Evolutionary conservation across 2,113 vertebrate genomes (phyloP).

Genomic region (Lethenteron camtschaticum): DNA sequence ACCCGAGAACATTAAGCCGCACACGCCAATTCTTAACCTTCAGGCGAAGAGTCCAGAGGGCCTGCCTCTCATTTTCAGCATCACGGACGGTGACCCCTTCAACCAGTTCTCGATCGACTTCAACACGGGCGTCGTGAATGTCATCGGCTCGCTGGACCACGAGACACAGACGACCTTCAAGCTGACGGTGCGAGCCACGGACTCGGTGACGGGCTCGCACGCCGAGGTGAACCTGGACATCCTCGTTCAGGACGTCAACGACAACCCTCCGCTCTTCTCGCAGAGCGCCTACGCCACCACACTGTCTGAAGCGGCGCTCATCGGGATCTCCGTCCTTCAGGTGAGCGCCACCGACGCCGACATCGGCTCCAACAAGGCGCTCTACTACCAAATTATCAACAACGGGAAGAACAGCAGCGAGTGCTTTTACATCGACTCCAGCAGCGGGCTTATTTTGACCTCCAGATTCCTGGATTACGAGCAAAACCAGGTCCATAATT

Average conservation of each 20-base stretch:
- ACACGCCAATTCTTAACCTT: constrained; percentile 63
- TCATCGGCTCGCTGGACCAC: constrained; percentile 57
- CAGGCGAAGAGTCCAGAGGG: constrained; percentile 83
- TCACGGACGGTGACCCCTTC: constrained; percentile 72
- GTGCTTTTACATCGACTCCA: constrained; percentile 54
- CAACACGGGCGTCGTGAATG: constrained; percentile 69
- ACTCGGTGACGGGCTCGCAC: constrained; percentile 58
- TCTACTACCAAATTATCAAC: constrained; percentile 60
- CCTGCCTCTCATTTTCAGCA: constrained; percentile 67
- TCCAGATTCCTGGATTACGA: constrained; percentile 54
- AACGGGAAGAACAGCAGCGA: constrained; percentile 34
- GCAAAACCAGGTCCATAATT: constrained; percentile 30
- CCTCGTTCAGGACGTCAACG: constrained; percentile 71
- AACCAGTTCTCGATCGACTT: constrained; percentile 76
- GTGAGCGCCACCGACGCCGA: constrained; percentile 54
- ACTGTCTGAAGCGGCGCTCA: constrained; percentile 61
- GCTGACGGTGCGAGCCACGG: constrained; percentile 56
- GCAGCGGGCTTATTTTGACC: constrained; percentile 45
- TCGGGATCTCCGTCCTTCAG: constrained; percentile 46
- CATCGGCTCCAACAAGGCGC: constrained; percentile 46
- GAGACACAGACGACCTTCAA: constrained; percentile 86
- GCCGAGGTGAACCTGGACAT: constrained; percentile 80
- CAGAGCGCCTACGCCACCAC: constrained; percentile 33
- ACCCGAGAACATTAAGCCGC: constrained; percentile 56
- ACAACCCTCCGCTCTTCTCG: constrained; percentile 53